phyloP scores from a whole-genome alignment of 2,113 vertebrate species.

The Alaudala cheleensis region DNA sequence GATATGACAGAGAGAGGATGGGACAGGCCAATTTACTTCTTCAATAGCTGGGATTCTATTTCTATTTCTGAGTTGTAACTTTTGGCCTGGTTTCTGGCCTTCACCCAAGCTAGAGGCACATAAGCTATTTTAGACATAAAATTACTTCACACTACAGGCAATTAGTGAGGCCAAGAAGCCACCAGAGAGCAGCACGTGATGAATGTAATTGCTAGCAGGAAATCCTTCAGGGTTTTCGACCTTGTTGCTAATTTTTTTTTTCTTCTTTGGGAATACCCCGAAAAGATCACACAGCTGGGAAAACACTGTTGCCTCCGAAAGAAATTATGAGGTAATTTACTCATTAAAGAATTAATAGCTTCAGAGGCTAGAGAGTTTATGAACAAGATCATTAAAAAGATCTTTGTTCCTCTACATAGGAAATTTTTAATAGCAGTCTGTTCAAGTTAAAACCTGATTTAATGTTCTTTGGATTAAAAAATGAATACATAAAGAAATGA shows the following conservation, averaged over 20 bases:
- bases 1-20: not conserved
- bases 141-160: conserved; percentile 4
- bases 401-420: not conserved
- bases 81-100: not conserved
- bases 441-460: not conserved
- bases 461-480: not conserved
- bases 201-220: conserved; percentile 7
- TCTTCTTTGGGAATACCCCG: not conserved
- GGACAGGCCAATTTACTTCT: not conserved
- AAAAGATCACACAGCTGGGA: not conserved
- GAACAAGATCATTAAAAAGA: not conserved
- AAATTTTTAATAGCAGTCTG: not conserved
- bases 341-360: not conserved
- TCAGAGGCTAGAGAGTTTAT: not conserved
- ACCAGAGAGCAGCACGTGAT: not conserved
- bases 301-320: not conserved
- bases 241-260: not conserved
- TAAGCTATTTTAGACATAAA: conserved; percentile 1
- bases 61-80: not conserved
- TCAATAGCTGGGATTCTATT: not conserved
- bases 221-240: conserved; percentile 20
- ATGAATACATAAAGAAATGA: not conserved
- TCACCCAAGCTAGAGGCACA: not conserved
- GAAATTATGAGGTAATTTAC: not conserved
- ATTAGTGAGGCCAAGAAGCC: conserved; percentile 25